Conservation (phyloP, 2,888 invertebrate species). For the Nephrotoma guestfalica region DNA sequence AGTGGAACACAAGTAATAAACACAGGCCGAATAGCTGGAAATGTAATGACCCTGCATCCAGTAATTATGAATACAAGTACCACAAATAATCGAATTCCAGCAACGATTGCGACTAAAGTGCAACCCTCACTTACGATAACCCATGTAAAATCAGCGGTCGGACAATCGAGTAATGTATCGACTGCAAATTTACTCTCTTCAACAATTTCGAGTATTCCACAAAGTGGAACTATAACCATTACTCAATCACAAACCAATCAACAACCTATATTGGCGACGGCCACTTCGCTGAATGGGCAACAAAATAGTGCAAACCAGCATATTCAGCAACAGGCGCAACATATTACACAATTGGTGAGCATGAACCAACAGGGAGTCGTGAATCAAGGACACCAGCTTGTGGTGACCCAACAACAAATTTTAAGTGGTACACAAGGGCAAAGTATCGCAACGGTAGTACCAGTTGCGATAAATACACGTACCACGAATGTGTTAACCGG, state of each 20-base stretch:
- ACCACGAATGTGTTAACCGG: slow-evolving; percentile 26
- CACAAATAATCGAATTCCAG: slow-evolving; percentile 24
- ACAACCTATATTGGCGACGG: background rate
- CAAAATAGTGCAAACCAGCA: slow-evolving; percentile 12
- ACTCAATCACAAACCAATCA: background rate
- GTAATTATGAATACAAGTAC: slow-evolving; percentile 27
- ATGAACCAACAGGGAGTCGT: slow-evolving; percentile 18
- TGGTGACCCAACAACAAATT: slow-evolving; percentile 7
- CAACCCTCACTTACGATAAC: slow-evolving; percentile 32
- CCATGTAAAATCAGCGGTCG: slow-evolving; percentile 11
- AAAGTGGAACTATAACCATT: slow-evolving; percentile 2
- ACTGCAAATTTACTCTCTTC: background rate
- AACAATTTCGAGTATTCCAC: slow-evolving; percentile 1
- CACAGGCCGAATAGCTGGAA: slow-evolving; percentile 25
- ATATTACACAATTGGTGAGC: slow-evolving; percentile 21
- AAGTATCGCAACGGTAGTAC: slow-evolving; percentile 25
- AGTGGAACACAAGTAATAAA: slow-evolving; percentile 27
- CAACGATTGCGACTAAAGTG: slow-evolving; percentile 29
- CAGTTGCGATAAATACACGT: slow-evolving; percentile 25
- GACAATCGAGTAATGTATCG: background rate
- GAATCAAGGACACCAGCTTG: slow-evolving; percentile 18
- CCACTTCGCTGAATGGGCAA: slow-evolving; percentile 9
- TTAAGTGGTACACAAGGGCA: slow-evolving; percentile 3
- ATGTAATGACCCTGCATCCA: slow-evolving; percentile 29
- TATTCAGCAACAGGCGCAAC: slow-evolving; percentile 10